Evolutionary conservation across 2,797 vertebrate species (phyloP).

Genomic region (Melanogrammus aeglefinus): DNA sequence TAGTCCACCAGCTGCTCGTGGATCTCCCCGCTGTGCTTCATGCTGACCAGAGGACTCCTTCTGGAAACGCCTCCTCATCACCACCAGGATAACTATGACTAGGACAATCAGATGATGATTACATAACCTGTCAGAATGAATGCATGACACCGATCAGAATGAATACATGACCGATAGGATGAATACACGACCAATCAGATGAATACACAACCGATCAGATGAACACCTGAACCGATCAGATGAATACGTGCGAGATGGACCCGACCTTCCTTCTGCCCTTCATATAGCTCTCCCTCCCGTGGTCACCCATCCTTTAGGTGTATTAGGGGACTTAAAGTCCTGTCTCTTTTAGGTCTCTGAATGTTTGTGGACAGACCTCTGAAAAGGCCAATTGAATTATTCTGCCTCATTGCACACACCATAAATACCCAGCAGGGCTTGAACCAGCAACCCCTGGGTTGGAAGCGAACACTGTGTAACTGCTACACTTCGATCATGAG

Average conservation of each 20-base stretch:
- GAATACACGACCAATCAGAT: too few species aligned
- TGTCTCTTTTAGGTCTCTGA: not conserved
- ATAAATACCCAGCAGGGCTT: not conserved
- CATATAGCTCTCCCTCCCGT: not conserved
- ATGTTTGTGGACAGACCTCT: not conserved
- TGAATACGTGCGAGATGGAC: too few species aligned
- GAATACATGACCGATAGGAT: too few species aligned
- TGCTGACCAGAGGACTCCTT: conserved; percentile 77
- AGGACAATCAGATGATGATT: conserved; percentile 20
- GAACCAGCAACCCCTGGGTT: not conserved
- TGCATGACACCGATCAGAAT: not conserved
- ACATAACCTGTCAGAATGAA: not conserved
- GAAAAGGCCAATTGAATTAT: not conserved
- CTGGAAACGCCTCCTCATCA: conserved; percentile 82
- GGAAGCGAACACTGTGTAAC: not conserved
- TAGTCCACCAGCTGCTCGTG: conserved; percentile 96
- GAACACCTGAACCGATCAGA: too few species aligned
- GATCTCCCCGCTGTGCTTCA: conserved; percentile 87
- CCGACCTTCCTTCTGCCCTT: not conserved
- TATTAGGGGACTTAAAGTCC: not conserved
- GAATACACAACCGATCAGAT: too few species aligned
- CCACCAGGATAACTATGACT: conserved; percentile 85
- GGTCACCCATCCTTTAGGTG: not conserved
- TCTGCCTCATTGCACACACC: not conserved
- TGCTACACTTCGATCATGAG: not conserved